Evolutionary conservation across 2,888 invertebrate species (phyloP).

Genomic region (Dusona sp.): DNA sequence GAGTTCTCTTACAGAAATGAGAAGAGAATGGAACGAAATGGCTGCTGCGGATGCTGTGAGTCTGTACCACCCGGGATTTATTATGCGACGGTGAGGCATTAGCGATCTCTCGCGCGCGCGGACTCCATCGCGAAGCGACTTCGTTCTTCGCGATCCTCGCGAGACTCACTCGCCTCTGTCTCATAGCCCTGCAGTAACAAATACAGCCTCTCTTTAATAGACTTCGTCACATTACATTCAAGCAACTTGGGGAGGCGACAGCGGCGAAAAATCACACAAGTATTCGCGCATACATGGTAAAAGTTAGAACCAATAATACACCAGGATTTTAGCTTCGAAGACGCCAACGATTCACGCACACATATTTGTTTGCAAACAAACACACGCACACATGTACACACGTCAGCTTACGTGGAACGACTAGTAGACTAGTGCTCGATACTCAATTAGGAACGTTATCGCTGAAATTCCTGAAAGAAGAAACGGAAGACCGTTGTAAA

Average conservation of each 20-base stretch:
- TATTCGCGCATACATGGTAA: conserved; percentile 63
- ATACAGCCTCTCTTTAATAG: conserved; percentile 14
- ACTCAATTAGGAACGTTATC: conserved; percentile 65
- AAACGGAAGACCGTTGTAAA: conserved; percentile 1
- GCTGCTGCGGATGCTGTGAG: conserved; percentile 49
- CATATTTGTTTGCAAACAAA: conserved; percentile 5
- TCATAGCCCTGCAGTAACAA: conserved; percentile 22
- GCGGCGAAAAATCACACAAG: conserved; percentile 50
- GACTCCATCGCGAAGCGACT: conserved; percentile 18
- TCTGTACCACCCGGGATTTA: conserved; percentile 64
- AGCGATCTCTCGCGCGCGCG: conserved; percentile 49
- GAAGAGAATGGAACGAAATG: conserved; percentile 64
- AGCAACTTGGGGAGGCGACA: conserved; percentile 1
- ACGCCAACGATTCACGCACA: conserved; percentile 15
- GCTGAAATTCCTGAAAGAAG: conserved; percentile 44
- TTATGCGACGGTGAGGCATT: conserved; percentile 69
- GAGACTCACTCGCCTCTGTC: conserved; percentile 19
- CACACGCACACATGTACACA: not conserved
- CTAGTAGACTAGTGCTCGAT: conserved; percentile 29
- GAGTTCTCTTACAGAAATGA: conserved; percentile 60
- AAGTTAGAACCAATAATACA: conserved; percentile 67
- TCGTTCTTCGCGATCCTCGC: conserved; percentile 44
- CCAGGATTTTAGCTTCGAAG: not conserved
- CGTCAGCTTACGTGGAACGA: not conserved
- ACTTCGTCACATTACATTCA: conserved; percentile 18